A percentile compares a stretch with the other conserved stretches of the same genome.
These are phyloP conservation scores for Lasioglossum morio DNA, from an alignment of 2,888 invertebrate species.

Conservation along the genomic window DNA sequence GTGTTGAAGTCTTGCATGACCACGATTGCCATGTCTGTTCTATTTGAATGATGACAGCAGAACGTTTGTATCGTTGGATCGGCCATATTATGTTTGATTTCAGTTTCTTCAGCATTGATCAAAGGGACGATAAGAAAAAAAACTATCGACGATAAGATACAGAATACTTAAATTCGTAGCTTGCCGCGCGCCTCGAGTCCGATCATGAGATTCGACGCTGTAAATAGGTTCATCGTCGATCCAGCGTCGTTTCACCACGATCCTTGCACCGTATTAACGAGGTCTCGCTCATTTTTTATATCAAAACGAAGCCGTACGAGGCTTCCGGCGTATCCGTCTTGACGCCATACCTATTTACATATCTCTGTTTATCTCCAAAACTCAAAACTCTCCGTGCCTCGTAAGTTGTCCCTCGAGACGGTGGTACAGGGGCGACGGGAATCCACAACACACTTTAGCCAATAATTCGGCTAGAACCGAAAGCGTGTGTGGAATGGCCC, in stretches of 20 bases:
- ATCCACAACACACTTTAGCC: no score
- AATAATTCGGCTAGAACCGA: no score
- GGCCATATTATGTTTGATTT: slow-evolving; percentile 86
- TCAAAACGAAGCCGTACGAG: slow-evolving; percentile 56
- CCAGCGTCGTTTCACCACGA: background rate
- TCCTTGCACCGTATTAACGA: slow-evolving; percentile 14
- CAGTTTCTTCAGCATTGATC: slow-evolving; percentile 25
- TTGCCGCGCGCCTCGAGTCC: background rate
- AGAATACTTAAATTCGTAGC: slow-evolving; percentile 17
- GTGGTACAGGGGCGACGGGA: no score
- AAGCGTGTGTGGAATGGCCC: no score
- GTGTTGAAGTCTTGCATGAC: slow-evolving; percentile 91
- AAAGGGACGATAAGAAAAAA: slow-evolving; percentile 38
- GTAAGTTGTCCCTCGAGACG: no score
- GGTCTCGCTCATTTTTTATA: slow-evolving; percentile 46
- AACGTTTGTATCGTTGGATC: slow-evolving; percentile 94
- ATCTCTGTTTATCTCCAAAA: background rate
- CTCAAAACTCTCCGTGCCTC: no score
- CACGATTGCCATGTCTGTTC: slow-evolving; percentile 88
- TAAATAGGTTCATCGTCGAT: background rate
- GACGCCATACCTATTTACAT: slow-evolving; percentile 44
- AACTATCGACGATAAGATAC: slow-evolving; percentile 41
- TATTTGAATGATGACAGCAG: slow-evolving; percentile 90
- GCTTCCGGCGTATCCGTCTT: slow-evolving; percentile 17
- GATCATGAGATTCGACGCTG: background rate